Percentiles rank a stretch among this genome's conserved stretches.
phyloP scores from a whole-genome alignment of 64 coral and sea anemone genomes.

The Dendronephthya gigantea region DNA sequence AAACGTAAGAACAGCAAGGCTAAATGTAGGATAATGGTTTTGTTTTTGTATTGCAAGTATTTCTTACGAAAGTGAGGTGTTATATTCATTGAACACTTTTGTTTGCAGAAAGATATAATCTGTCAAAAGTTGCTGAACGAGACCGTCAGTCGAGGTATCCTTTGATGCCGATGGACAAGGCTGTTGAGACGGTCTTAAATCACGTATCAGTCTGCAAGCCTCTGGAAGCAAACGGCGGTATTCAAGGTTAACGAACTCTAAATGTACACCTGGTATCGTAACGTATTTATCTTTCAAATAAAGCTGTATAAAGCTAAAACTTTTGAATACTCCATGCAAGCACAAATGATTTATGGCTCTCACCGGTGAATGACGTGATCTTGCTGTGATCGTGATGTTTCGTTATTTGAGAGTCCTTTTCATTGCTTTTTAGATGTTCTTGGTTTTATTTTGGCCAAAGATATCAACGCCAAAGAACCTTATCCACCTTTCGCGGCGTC shows the following conservation, averaged over 20 bases:
- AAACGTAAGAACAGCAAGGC: background rate
- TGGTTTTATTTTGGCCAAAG: constrained; percentile 48
- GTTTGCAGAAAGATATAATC: constrained; percentile 25
- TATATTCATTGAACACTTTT: background rate
- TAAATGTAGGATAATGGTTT: background rate
- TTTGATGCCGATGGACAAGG: constrained; percentile 68
- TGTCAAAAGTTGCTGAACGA: constrained; percentile 62
- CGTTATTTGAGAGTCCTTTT: background rate
- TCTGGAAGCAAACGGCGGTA: background rate
- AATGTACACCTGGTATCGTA: too few relatives aligned
- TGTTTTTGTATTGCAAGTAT: background rate
- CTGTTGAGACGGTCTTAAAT: constrained; percentile 45
- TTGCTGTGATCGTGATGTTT: background rate
- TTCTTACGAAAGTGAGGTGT: background rate
- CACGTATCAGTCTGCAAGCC: constrained; percentile 18
- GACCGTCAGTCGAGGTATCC: constrained; percentile 81
- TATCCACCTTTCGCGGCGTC: constrained; percentile 92
- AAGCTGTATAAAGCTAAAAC: too few relatives aligned
- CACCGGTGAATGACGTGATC: too few relatives aligned
- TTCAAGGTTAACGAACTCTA: background rate
- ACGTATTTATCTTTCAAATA: background rate
- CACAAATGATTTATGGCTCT: too few relatives aligned
- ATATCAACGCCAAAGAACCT: constrained; percentile 60
- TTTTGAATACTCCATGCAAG: too few relatives aligned
- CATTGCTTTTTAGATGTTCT: constrained; percentile 39